Percentiles rank a stretch among this genome's conserved stretches.
Evolutionary conservation across 2,888 invertebrate genomes (phyloP).

Genomic region (Drosophila antonietae): DNA sequence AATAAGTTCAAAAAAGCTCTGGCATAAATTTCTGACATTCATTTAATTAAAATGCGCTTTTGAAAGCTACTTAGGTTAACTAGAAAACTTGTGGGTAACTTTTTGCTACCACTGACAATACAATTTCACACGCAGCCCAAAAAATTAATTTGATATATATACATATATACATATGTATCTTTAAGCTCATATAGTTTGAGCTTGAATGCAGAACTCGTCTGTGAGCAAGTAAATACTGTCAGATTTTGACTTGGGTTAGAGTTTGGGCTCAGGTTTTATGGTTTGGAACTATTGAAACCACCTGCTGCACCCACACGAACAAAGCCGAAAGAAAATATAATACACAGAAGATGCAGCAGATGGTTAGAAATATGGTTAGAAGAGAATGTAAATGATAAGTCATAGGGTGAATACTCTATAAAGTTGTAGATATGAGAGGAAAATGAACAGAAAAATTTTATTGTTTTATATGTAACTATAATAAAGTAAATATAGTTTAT

Average conservation of each 20-base stretch:
- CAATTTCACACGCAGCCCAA: slow-evolving; percentile 45
- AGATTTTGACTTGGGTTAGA: slow-evolving; percentile 3
- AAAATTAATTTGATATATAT: slow-evolving; percentile 14
- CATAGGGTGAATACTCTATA: slow-evolving; percentile 28
- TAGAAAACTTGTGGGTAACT: slow-evolving; percentile 64
- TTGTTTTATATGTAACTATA: neutral
- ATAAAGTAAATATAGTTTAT: neutral
- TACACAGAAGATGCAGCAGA: slow-evolving; percentile 48
- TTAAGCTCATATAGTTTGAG: slow-evolving; percentile 19
- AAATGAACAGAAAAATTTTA: neutral
- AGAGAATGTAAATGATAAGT: neutral
- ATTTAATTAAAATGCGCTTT: slow-evolving; percentile 71
- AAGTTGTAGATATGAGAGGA: neutral
- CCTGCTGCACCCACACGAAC: slow-evolving; percentile 66
- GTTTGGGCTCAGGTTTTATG: neutral
- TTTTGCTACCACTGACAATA: slow-evolving; percentile 33
- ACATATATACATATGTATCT: neutral
- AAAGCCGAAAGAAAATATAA: slow-evolving; percentile 37
- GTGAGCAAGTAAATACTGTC: slow-evolving; percentile 37
- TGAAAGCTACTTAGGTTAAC: slow-evolving; percentile 73
- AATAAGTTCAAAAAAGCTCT: slow-evolving; percentile 17
- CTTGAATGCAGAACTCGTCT: slow-evolving; percentile 47
- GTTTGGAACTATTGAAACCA: slow-evolving; percentile 60
- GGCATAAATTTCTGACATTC: slow-evolving; percentile 46
- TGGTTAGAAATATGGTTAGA: slow-evolving; percentile 43